phyloP scores from a whole-genome alignment of 2,888 invertebrate species.

The Agapostemon virescens region DNA sequence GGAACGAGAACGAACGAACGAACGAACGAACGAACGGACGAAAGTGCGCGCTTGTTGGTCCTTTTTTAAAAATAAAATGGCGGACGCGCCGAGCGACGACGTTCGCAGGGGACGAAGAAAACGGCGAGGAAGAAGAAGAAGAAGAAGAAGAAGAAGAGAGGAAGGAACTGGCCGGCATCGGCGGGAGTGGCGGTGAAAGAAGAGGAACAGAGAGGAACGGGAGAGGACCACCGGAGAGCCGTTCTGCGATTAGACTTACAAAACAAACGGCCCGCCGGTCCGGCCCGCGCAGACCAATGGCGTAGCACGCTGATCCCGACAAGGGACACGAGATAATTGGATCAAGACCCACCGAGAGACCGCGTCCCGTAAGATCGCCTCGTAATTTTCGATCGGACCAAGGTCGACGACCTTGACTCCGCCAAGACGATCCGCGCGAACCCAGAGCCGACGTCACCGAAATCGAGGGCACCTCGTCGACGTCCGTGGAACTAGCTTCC shows the following conservation, averaged over 20 bases:
- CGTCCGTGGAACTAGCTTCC: background rate
- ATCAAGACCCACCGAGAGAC: slow-evolving; percentile 72
- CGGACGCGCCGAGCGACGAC: slow-evolving; percentile 68
- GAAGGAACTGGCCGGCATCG: slow-evolving; percentile 31
- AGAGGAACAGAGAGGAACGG: slow-evolving; percentile 60
- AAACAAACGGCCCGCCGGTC: slow-evolving; percentile 80
- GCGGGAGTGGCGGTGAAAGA: slow-evolving; percentile 39
- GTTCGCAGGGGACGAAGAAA: slow-evolving; percentile 64
- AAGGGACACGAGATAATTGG: slow-evolving; percentile 80
- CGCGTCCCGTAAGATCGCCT: slow-evolving; percentile 59
- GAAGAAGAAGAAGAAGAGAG: slow-evolving; percentile 27
- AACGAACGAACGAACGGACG: slow-evolving; percentile 66
- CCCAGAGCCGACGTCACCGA: too few species aligned
- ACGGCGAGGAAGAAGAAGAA: slow-evolving; percentile 50
- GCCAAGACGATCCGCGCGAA: background rate
- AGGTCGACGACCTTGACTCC: slow-evolving; percentile 70
- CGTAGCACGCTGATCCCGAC: slow-evolving; percentile 78
- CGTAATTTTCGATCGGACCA: slow-evolving; percentile 71
- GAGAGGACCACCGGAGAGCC: slow-evolving; percentile 79
- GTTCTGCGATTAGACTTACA: slow-evolving; percentile 80
- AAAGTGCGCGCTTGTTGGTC: slow-evolving; percentile 73
- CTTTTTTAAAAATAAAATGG: slow-evolving; percentile 79
- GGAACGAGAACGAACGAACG: slow-evolving; percentile 61
- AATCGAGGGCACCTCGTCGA: too few species aligned
- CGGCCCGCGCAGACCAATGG: slow-evolving; percentile 76